Evolutionary conservation across 2,797 vertebrate genomes (phyloP), one percentile per base, ranked within the genome.

Genomic region (Micromesistius poutassou): DNA sequence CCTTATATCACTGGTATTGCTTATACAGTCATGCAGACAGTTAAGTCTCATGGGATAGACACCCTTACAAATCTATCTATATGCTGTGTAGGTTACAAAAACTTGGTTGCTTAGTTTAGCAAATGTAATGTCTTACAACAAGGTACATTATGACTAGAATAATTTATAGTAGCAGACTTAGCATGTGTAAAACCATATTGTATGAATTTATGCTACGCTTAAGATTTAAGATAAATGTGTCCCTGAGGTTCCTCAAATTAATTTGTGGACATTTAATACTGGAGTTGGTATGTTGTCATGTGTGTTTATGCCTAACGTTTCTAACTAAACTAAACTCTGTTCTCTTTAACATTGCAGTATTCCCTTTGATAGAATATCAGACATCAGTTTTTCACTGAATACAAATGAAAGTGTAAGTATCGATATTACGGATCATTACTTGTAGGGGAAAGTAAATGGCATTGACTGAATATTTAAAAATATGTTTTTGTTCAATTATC

Each of bases 331-430:
- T 92, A 86, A 93, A 87, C 85, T 89, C 80, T 93, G 75, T 93
- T 93, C 83, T 95, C 84, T 93, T 93, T 93, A 90, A 91, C 87
- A 77, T 95, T 93, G 75, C 95, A 99, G 98, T 95, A 97, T 98
- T 94, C 97, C 98, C 90, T 99, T 99, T 94, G 97, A 99, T 95
- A 97, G 98, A 80, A 98, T 99, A 90, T 98, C 98, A 90, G 98
- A 99, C 95, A 99, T 99, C 95, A 99, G 98, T 94, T 99, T 99
- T 93, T 97, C 97, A 85, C 95, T 99, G 90, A 99, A 97, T 92
- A 98, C 98, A 78, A 99, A 98, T 92, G 98, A 99, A 93, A 99
- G 97, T 90, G 98, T 99, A 94, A 99, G 98, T 99, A 94, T 85
- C 83, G 75, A 85, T 78, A 83, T 79, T 88, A 81, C 30, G 85